A percentile compares a stretch with the other conserved stretches of the same genome.
phyloP scores from a whole-genome alignment of 1,140 invertebrate species.

The Drosophila mauritiana region DNA sequence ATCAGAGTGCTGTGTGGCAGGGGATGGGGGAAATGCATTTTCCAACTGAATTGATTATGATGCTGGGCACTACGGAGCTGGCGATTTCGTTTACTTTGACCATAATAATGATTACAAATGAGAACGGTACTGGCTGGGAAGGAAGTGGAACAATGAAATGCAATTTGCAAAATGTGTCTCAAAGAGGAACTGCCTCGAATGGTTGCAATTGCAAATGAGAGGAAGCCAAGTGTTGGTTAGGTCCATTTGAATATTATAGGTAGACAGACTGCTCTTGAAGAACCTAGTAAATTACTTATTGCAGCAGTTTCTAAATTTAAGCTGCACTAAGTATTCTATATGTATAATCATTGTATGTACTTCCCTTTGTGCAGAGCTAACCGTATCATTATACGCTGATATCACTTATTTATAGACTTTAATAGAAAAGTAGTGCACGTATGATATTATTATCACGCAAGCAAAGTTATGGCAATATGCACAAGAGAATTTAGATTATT shows the following conservation, averaged over 20 bases:
- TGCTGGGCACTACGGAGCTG: constrained; percentile 1
- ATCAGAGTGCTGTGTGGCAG: too few relatives aligned
- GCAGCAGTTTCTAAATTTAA: too few relatives aligned
- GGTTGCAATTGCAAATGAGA: constrained; percentile 9
- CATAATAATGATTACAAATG: constrained; percentile 35
- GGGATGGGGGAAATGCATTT: constrained; percentile 1
- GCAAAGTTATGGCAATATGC: too few relatives aligned
- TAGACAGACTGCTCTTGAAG: not conserved
- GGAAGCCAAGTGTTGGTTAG: constrained; percentile 8
- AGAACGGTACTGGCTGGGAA: constrained; percentile 5
- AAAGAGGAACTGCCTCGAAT: constrained; percentile 16
- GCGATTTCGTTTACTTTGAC: constrained; percentile 19
- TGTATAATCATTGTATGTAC: not conserved
- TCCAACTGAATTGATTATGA: constrained; percentile 22
- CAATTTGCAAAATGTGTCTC: constrained; percentile 30
- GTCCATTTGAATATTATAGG: constrained; percentile 12
- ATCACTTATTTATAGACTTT: constrained; percentile 2
- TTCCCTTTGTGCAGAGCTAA: not conserved
- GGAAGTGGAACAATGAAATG: constrained; percentile 31
- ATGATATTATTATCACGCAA: constrained; percentile 2
- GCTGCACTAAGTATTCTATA: not conserved
- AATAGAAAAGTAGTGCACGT: not conserved
- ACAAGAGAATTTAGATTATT: too few relatives aligned
- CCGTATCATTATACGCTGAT: not conserved
- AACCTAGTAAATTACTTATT: not conserved